These are phyloP conservation scores for Drosophila micromelanica DNA, from an alignment of 1,140 invertebrate genomes.

Conservation along the genomic window DNA sequence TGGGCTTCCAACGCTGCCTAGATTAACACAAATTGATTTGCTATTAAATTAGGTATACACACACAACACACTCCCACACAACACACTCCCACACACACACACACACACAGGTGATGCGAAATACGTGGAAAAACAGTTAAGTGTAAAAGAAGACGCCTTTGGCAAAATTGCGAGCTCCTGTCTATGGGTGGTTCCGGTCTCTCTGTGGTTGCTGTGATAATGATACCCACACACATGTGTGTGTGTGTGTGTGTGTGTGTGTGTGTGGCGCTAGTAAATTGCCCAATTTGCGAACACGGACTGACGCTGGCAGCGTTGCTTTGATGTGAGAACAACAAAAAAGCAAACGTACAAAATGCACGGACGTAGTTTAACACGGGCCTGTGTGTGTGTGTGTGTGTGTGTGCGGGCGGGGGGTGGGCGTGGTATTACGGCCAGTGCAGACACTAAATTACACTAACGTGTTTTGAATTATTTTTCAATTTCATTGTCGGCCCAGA, in stretches of 20 bases:
- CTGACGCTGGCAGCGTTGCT: slow-evolving; percentile 59
- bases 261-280: slow-evolving; percentile 53
- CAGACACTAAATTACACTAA: slow-evolving; percentile 82
- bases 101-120: slow-evolving; percentile 34
- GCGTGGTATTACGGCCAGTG: slow-evolving; percentile 37
- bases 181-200: slow-evolving; percentile 44
- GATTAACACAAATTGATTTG: slow-evolving; percentile 82
- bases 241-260: slow-evolving; percentile 20
- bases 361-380: slow-evolving; percentile 10
- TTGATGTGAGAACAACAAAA: slow-evolving; percentile 77
- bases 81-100: slow-evolving; percentile 20
- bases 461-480: slow-evolving; percentile 83
- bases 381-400: background rate
- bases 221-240: slow-evolving; percentile 78
- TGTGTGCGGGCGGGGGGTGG: background rate
- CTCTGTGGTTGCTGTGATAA: slow-evolving; percentile 79
- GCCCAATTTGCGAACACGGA: slow-evolving; percentile 69
- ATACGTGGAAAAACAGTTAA: slow-evolving; percentile 80
- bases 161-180: slow-evolving; percentile 48
- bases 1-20: slow-evolving; percentile 60
- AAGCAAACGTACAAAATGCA: slow-evolving; percentile 54
- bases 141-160: slow-evolving; percentile 81
- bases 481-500: slow-evolving; percentile 79
- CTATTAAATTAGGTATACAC: slow-evolving; percentile 74
- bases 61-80: too few relatives aligned